A percentile compares a stretch with the other conserved stretches of the same genome.
phyloP scores from a whole-genome alignment of 2,113 vertebrate species.

The human (Homo sapiens) region DNA sequence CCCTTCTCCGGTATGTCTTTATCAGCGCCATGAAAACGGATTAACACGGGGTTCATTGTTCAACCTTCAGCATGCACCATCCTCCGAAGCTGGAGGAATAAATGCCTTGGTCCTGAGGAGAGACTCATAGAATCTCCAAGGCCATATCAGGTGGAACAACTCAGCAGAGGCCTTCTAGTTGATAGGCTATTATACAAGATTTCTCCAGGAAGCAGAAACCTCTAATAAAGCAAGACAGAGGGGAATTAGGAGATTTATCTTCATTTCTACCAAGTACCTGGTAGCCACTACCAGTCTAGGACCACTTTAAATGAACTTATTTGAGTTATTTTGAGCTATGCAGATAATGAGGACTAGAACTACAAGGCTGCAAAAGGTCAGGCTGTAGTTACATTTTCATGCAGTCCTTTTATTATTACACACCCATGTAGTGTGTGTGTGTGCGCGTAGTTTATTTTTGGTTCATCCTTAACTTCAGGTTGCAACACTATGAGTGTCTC shows the following conservation, averaged over 20 bases:
- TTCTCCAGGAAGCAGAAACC: neutral
- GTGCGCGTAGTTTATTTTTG: neutral
- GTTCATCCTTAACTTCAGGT: neutral
- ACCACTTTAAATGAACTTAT: neutral
- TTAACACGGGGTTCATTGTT: neutral
- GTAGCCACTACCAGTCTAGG: neutral
- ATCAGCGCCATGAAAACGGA: too few species aligned
- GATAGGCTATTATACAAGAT: neutral
- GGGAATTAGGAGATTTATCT: neutral
- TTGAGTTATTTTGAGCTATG: neutral
- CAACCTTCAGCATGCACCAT: neutral
- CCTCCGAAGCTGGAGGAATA: neutral
- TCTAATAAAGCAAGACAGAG: neutral
- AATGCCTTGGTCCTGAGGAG: neutral
- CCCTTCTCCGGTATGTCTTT: too few species aligned
- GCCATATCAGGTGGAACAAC: accelerated
- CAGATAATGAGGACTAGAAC: neutral
- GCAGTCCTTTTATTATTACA: neutral
- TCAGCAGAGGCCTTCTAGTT: accelerated
- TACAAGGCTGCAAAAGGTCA: neutral
- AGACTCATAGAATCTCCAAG: neutral
- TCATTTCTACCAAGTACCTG: neutral
- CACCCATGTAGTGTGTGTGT: neutral
- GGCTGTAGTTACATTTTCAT: neutral
- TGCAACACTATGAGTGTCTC: neutral